A percentile compares a stretch with the other conserved stretches of the same genome.
phyloP scores from a whole-genome alignment of 2,113 vertebrate species.

The western clawed frog (Xenopus tropicalis) region UCB_Xtro_10.0 CM004447.2:1320001-1320500 shows the following conservation, averaged over 20 bases:
- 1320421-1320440: neutral
- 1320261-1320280: neutral
- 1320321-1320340: neutral
- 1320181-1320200: no score
- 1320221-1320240: no score
- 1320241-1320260: no score
- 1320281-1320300: conserved; percentile 12
- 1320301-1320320: neutral
- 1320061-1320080: no score
- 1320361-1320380: neutral
- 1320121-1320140: neutral
- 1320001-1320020: no score
- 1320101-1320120: no score
- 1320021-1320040: no score
- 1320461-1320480: conserved; percentile 12
- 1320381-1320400: neutral
- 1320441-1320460: conserved; percentile 5
- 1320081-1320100: no score
- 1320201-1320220: no score
- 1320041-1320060: no score
- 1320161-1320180: accelerated
- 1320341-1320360: neutral
- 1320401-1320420: neutral
- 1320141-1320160: neutral
- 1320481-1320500: conserved; percentile 6